Evolutionary conservation across 2,797 vertebrate species (phyloP), one percentile per base, ranked within the genome.

Genomic region (Ammospiza maritima): DNA sequence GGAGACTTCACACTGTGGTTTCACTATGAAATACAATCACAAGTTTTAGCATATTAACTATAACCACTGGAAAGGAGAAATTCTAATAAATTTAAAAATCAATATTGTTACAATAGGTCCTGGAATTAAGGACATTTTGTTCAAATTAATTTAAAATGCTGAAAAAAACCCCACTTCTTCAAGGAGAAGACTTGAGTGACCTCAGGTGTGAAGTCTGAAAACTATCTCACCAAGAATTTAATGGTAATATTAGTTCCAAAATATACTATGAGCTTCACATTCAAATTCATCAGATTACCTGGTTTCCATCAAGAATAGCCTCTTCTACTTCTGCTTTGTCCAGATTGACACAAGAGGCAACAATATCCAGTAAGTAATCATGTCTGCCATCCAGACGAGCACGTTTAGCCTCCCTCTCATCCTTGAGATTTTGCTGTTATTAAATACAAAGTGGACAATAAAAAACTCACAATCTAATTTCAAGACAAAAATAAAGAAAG

Each of bases 251-350:
- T n/a, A 65, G 4, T 48, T 92, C 34, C 65, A 67, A 85, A 64
- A 21, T 26, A 56, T 23, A 11, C 4, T 18, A 27, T 16, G 10
- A 77, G 11, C 5, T 67, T 77, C 32, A 36, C 4, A 71, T 42
- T 25, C 25, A 90, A 51, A 85, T 30, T 54, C 10, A 71, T 42
- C 79, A 5, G 25, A 80, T 93, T 96, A 99, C 99, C 99, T 99
- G 99, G 81, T 97, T 98, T 45, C 99, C 99, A 76, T 99, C 99
- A 90, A 99, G 98, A 93, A 99, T 89, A 64, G 98, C 97, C 93
- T 99, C 99, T 97, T 99, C 99, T 88, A 99, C 98, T 79, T 99
- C 99, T 1, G 92, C 92, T 94, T 98, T 99, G 95, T 98, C 98
- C 96, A 99, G 85, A 54, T 98, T 98, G 76, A 98, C 92, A 34